Evolutionary conservation across 2,797 vertebrate species (phyloP), one percentile per base, ranked within the genome.

Genomic region (Menidia menidia): DNA sequence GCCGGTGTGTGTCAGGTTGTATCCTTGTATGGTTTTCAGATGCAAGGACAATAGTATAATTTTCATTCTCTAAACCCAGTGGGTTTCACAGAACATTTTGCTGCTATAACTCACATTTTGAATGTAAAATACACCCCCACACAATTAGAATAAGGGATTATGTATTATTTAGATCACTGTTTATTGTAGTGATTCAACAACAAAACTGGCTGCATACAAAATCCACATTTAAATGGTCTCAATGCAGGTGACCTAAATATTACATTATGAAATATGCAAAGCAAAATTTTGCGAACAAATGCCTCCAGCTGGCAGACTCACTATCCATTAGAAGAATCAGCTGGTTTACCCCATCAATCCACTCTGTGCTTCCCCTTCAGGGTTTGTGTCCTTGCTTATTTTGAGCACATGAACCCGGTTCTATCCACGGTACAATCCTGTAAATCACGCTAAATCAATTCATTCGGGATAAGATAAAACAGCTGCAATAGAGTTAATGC

Each of bases 351-450:
- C 54, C 19, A 9, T 25, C 54, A 75, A 62, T 64, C 64, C 32
- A 13, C 76, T 42, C 45, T 44, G 68, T 72, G 52, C 45, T 82
- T 72, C 71, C 71, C 68, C 82, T 77, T 25, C 65, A 73, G 74
- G 77, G 81, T 43, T 83, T 62, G 80, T 83, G 79, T 84, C 68
- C 47, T 81, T 19, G 69, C 80, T 73, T 83, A 77, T 86, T 85
- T 81, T 80, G 81, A 85, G 81, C 88, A 88, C 85, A 86, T 70
- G 71, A 84, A 80, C 80, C 80, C 52, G 77, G 85, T 87, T 78
- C 71, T 68, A 87, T 85, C 78, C 65, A 73, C 11, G 14, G 30
- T 54, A 45, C 72, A 74, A 68, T 72, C 71, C 60, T 19, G 62
- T 83, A 80, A 89, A 74, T 90, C 84, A 72, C 72, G 54, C 64